These are phyloP conservation scores for Xanthia icteritia DNA, from an alignment of 2,888 invertebrate species.

Conservation along the genomic window DNA sequence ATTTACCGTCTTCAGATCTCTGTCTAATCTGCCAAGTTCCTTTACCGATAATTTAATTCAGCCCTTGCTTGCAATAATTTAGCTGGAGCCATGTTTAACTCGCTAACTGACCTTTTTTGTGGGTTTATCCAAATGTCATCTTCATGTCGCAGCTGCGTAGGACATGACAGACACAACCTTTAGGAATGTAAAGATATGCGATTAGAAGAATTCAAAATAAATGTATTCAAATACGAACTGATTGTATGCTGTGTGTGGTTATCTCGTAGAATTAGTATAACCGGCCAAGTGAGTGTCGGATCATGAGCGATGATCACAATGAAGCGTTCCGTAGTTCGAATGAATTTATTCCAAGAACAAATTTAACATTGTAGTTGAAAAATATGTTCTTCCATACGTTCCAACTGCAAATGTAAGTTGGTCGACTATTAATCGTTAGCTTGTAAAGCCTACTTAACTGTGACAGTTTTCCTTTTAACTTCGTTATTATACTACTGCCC, in stretches of 20 bases:
- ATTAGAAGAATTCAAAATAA: neutral
- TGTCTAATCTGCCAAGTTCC: slow-evolving; percentile 26
- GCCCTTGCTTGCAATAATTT: slow-evolving; percentile 20
- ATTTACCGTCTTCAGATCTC: slow-evolving; percentile 13
- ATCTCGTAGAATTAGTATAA: too few relatives aligned
- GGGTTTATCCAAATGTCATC: slow-evolving; percentile 45
- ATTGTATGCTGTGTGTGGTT: neutral
- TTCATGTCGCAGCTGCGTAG: slow-evolving; percentile 36
- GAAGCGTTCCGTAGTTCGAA: too few relatives aligned
- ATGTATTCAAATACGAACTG: neutral
- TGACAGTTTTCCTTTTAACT: too few relatives aligned
- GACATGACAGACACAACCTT: slow-evolving; percentile 18
- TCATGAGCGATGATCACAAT: too few relatives aligned
- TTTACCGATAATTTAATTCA: slow-evolving; percentile 39
- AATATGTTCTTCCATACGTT: too few relatives aligned
- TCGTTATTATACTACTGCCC: too few relatives aligned
- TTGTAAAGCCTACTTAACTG: too few relatives aligned
- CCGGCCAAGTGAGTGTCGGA: too few relatives aligned
- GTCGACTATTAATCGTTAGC: too few relatives aligned
- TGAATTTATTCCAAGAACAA: too few relatives aligned
- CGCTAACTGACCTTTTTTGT: slow-evolving; percentile 41
- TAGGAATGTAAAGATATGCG: slow-evolving; percentile 14
- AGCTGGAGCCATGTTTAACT: slow-evolving; percentile 27
- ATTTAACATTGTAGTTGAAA: too few relatives aligned
- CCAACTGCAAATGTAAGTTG: too few relatives aligned